Evolutionary conservation across 2,888 invertebrate species (phyloP), one percentile per base, ranked within the genome.

Genomic region (Hyposoter dolosus): DNA sequence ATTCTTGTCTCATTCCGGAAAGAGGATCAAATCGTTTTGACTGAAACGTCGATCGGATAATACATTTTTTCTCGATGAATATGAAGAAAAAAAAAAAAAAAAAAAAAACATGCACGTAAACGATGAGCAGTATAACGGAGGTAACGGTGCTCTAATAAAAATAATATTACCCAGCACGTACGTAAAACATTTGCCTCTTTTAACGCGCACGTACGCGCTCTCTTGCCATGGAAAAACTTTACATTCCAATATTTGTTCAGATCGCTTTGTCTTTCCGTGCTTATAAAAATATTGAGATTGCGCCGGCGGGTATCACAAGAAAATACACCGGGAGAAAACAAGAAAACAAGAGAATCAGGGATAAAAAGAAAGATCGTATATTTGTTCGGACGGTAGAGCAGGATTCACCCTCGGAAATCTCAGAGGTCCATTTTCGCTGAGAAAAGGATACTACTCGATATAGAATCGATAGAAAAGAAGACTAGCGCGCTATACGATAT

Each of bases 171-270:
- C 60, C 28, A 47, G 28, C 82, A 82, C 47, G 76, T 63, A 77
- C 53, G 12, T 53, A 35, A 43, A 32, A 50, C 50, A 65, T 78
- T 74, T 74, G 19, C 45, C 50, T 56, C 63, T 50, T 60, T 60
- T 28, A 60, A 23, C 60, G 60, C 60, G 60, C 71, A 65, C 71
- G 65, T 77, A 53, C 83, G 63, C 17, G 63, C n/a, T 43, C 32
- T 63, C n/a, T 35, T 23, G 19, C n/a, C 43, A 50, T 23, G 17
- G 50, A 45, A 78, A 56, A 83, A 78, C 72, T 78, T 74, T 68
- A 56, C 65, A 74, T 83, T 83, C 56, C 83, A 83, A 78, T 83
- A 78, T 83, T 56, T 78, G 43, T 56, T 78, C 65, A 74, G 78
- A 74, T 83, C 78, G 72, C 43, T 56, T 78, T 74, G 28, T 72